These are phyloP conservation scores for Strigops habroptila DNA, from an alignment of 2,113 vertebrate species.

Conservation along the genomic window DNA sequence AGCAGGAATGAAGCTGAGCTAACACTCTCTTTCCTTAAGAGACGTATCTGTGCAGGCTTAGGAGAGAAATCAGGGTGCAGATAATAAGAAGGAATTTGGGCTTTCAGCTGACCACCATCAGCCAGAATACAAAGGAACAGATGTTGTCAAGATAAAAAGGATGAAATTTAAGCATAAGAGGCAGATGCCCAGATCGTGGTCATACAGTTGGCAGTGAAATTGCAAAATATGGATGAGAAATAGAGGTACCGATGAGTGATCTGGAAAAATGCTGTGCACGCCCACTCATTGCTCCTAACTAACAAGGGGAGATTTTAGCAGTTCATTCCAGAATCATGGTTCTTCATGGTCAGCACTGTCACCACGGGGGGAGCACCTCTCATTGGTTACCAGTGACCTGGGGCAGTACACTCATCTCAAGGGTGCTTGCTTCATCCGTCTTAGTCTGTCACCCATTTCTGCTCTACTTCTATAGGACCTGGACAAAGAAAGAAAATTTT, in stretches of 20 bases:
- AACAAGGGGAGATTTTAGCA: background rate
- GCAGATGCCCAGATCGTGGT: background rate
- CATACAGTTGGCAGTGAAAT: background rate
- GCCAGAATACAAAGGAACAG: background rate
- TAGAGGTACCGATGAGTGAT: background rate
- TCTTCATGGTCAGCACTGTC: background rate
- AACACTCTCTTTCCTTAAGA: conserved; percentile 3
- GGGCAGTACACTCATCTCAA: background rate
- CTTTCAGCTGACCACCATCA: background rate
- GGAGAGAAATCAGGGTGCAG: background rate
- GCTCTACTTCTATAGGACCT: background rate
- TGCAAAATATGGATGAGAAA: background rate
- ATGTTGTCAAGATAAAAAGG: background rate
- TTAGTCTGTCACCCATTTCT: background rate
- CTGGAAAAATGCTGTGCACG: background rate
- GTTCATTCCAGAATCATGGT: background rate
- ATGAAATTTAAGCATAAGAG: background rate
- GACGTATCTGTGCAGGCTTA: background rate
- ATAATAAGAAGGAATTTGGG: background rate
- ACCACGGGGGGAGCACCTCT: background rate
- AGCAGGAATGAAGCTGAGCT: conserved; percentile 10
- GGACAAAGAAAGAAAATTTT: background rate
- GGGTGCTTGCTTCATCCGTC: background rate
- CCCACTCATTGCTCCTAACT: background rate
- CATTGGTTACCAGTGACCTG: background rate